Evolutionary conservation across 2,888 invertebrate genomes (phyloP).

Genomic region (Boloria euphrosyne): DNA sequence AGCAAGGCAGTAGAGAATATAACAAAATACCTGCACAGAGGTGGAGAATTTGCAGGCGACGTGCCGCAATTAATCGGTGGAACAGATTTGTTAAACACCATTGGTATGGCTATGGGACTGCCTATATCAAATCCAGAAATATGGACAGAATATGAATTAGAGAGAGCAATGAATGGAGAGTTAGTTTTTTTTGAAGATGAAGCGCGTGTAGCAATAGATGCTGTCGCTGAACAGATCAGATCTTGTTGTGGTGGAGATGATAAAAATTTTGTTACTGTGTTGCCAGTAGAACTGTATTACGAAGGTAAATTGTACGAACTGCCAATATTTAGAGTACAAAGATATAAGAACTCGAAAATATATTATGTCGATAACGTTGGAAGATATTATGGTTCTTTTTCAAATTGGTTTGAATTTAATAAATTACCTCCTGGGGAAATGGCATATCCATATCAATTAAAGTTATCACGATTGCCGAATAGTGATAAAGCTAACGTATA

Average conservation of each 20-base stretch:
- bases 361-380: slow-evolving; percentile 41
- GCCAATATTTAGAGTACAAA: slow-evolving; percentile 42
- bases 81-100: slow-evolving; percentile 42
- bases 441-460: slow-evolving; percentile 40
- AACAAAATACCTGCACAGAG: slow-evolving; percentile 43
- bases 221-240: slow-evolving; percentile 41
- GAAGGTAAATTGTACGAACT: slow-evolving; percentile 43
- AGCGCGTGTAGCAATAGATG: slow-evolving; percentile 43
- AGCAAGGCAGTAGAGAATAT: slow-evolving; percentile 41
- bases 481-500: slow-evolving; percentile 36
- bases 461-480: slow-evolving; percentile 32
- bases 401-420: slow-evolving; percentile 38
- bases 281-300: slow-evolving; percentile 42
- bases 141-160: slow-evolving; percentile 39
- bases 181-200: slow-evolving; percentile 41
- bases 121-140: slow-evolving; percentile 40
- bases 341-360: slow-evolving; percentile 33
- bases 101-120: slow-evolving; percentile 45
- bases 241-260: slow-evolving; percentile 40
- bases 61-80: slow-evolving; percentile 43
- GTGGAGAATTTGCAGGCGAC: slow-evolving; percentile 43
- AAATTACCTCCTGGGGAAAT: slow-evolving; percentile 41
- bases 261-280: slow-evolving; percentile 40
- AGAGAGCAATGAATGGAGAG: slow-evolving; percentile 38
- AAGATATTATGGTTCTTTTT: slow-evolving; percentile 33